These are phyloP conservation scores for Gobio occitaniae DNA, from an alignment of 2,797 vertebrate species.

Conservation along the genomic window DNA sequence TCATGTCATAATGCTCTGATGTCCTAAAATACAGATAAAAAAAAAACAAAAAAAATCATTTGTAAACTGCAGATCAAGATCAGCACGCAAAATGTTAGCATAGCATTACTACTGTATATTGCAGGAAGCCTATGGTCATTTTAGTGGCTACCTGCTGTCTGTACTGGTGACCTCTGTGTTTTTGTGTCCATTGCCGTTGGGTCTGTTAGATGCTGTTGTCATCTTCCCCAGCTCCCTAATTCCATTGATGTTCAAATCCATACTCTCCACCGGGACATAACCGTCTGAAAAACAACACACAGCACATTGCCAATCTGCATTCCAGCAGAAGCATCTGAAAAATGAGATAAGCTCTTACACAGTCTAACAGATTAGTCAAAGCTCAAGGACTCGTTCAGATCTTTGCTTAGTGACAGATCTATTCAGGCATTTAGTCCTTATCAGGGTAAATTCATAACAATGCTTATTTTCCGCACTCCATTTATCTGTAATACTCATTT, in stretches of 20 bases:
- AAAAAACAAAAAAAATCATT: neutral
- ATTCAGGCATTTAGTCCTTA: slow-evolving; percentile 20
- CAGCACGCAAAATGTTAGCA: neutral
- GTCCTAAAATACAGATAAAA: slow-evolving; percentile 60
- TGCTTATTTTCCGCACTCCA: neutral
- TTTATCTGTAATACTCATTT: slow-evolving; percentile 4
- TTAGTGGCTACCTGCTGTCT: slow-evolving; percentile 66
- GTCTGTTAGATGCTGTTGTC: slow-evolving; percentile 52
- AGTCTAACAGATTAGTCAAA: slow-evolving; percentile 31
- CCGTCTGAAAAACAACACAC: slow-evolving; percentile 71
- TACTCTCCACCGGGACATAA: slow-evolving; percentile 69
- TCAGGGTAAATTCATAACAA: slow-evolving; percentile 20
- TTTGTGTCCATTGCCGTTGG: neutral
- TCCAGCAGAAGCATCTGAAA: slow-evolving; percentile 44
- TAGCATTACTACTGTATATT: neutral
- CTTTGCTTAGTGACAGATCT: slow-evolving; percentile 26
- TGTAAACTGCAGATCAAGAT: neutral
- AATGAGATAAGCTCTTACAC: slow-evolving; percentile 31
- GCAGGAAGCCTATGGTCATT: neutral
- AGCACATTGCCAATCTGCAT: slow-evolving; percentile 22
- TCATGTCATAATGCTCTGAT: slow-evolving; percentile 63
- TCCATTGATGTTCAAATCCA: slow-evolving; percentile 75
- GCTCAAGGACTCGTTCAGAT: slow-evolving; percentile 19
- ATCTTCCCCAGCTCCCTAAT: slow-evolving; percentile 75
- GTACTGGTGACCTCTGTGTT: slow-evolving; percentile 55